Conservation (phyloP, 2,113 vertebrate genomes). For the Trichechus manatus region DNA sequence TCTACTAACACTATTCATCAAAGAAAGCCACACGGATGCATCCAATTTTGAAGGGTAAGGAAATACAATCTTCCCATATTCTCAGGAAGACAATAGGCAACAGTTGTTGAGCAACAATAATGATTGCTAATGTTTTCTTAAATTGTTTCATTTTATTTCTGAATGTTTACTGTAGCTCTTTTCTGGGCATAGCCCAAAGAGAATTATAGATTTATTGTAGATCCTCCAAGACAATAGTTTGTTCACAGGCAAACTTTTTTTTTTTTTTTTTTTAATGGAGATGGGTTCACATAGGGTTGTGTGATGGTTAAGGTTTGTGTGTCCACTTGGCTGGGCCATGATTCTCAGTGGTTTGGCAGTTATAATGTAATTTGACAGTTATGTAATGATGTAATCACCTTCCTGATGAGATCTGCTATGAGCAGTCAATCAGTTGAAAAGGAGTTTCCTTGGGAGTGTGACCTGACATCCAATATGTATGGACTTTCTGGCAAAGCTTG, state of each 20-base stretch:
- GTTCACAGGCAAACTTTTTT: neutral
- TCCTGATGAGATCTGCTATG: no score
- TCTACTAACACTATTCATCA: neutral
- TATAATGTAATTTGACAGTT: no score
- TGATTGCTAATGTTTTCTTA: conserved; percentile 14
- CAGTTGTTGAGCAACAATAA: neutral
- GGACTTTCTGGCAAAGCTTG: no score
- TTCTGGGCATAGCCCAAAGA: neutral
- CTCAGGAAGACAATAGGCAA: neutral
- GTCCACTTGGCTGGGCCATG: no score
- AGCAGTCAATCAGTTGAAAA: no score
- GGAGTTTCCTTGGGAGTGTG: no score
- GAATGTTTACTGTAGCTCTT: conserved; percentile 10
- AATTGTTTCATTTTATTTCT: conserved; percentile 37
- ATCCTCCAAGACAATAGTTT: neutral
- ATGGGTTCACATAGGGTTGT: neutral
- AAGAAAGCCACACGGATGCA: neutral
- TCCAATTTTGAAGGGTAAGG: conserved; percentile 34
- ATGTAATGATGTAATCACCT: no score
- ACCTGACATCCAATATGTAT: no score
- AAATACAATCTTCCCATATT: neutral
- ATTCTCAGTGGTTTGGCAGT: no score
- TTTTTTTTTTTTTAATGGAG: neutral
- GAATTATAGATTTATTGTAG: conserved; percentile 33
- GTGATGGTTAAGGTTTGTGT: no score